Evolutionary conservation across 2,888 invertebrate species (phyloP).

Genomic region (Psylliodes chrysocephalus): DNA sequence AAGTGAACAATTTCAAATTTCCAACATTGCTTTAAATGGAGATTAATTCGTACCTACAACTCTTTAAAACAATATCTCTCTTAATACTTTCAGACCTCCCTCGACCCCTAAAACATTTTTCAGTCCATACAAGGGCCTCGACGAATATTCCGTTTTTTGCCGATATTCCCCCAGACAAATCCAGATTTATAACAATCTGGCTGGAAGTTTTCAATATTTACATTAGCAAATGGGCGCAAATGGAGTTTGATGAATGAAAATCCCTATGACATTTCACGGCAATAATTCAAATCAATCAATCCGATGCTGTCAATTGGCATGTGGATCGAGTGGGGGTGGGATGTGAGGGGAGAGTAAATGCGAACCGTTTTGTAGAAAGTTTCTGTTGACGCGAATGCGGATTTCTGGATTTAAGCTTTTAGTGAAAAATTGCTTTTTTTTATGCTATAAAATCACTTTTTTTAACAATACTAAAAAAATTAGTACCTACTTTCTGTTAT

Average conservation of each 20-base stretch:
- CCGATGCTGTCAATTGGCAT: constrained; percentile 19
- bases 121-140: too few relatives aligned
- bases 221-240: constrained; percentile 40
- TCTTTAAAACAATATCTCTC: too few relatives aligned
- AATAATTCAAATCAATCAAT: constrained; percentile 42
- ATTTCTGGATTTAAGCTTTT: constrained; percentile 8
- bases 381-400: constrained; percentile 2
- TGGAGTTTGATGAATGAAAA: constrained; percentile 44
- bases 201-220: constrained; percentile 41
- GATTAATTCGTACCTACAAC: too few relatives aligned
- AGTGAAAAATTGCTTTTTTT: background rate
- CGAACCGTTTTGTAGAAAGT: constrained; percentile 1
- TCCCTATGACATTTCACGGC: constrained; percentile 40
- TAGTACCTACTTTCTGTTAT: too few relatives aligned
- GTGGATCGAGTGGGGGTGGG: background rate
- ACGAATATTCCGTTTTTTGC: background rate
- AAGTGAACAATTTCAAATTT: too few relatives aligned
- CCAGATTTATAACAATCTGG: constrained; percentile 38
- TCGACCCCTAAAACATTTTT: too few relatives aligned
- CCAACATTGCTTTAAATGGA: too few relatives aligned
- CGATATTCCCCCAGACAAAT: constrained; percentile 15
- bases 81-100: too few relatives aligned
- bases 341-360: background rate
- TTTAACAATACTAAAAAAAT: too few relatives aligned
- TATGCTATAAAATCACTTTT: too few relatives aligned